Evolutionary conservation across 2,888 invertebrate species (phyloP), one percentile per base, ranked within the genome.

Genomic region (Drepanosiphum platanoidis): DNA sequence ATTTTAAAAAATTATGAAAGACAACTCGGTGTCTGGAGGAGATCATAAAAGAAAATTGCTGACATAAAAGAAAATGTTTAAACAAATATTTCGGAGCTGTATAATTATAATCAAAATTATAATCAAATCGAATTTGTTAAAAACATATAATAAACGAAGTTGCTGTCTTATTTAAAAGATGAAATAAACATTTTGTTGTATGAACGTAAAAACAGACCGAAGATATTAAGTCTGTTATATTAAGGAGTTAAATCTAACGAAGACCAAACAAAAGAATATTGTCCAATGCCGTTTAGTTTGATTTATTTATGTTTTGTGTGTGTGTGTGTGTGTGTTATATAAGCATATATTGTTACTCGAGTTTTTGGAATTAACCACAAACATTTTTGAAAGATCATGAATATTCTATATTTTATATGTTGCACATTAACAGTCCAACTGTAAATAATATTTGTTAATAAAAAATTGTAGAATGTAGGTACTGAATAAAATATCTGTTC

Each of bases 261-360:
- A 74, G 72, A 64, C 34, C 61, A 34, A 32, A 5, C 64, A 72
- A 74, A 64, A 64, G 61, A 58, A 61, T 61, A 39, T 71, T 58
- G 39, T 30, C n/a, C 82, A 82, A 82, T 82, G 72, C 64, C 82
- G 64, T n/a, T n/a, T n/a, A n/a, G n/a, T n/a, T n/a, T n/a, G n/a
- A n/a, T n/a, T n/a, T n/a, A n/a, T n/a, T n/a, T n/a, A n/a, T n/a
- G n/a, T n/a, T n/a, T n/a, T n/a, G n/a, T n/a, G n/a, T n/a, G n/a
- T n/a, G n/a, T n/a, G n/a, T n/a, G n/a, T n/a, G n/a, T 11, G 18
- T 42, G 22, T 42, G 0, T 22, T 39, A n/a, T n/a, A n/a, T n/a
- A n/a, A n/a, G n/a, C n/a, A n/a, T n/a, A n/a, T n/a, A n/a, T 58
- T 9, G 64, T 27, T 13, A 18, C 34, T 52, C 46, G 71, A 36